Evolutionary conservation across 2,888 invertebrate species (phyloP).

Genomic region (Opisthograptis luteolata): DNA sequence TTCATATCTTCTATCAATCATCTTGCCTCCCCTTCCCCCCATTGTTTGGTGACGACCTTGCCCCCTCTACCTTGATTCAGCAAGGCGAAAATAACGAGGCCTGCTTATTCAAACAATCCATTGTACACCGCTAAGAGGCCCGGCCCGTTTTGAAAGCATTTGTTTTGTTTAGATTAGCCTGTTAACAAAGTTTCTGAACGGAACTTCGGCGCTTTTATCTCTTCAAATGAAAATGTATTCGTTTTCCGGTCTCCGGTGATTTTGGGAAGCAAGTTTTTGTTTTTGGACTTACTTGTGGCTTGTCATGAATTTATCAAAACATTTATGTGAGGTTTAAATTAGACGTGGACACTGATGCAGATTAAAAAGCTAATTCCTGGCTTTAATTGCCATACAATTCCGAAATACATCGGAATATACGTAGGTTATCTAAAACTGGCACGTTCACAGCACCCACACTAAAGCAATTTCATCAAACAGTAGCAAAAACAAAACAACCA

Average conservation of each 20-base stretch:
- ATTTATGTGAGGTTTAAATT: too few species aligned
- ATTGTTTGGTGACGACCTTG: too few species aligned
- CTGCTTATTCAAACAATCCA: constrained; percentile 14
- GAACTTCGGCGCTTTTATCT: constrained; percentile 53
- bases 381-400: too few species aligned
- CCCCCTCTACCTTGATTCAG: neutral
- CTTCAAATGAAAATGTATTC: constrained; percentile 60
- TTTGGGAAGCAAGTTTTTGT: constrained; percentile 10
- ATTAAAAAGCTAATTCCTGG: too few species aligned
- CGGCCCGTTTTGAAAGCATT: constrained; percentile 39
- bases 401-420: too few species aligned
- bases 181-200: constrained; percentile 49
- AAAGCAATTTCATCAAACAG: too few species aligned
- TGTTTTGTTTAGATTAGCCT: constrained; percentile 57
- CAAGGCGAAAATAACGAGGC: neutral
- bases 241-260: constrained; percentile 26
- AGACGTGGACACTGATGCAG: too few species aligned
- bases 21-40: too few species aligned
- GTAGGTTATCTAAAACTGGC: too few species aligned
- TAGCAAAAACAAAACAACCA: too few species aligned
- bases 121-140: constrained; percentile 17
- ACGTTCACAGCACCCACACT: too few species aligned
- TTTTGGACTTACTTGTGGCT: constrained; percentile 15
- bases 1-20: too few species aligned
- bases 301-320: neutral